These are phyloP conservation scores for Amblyornis subalaris DNA, from an alignment of 2,113 vertebrate genomes.

Conservation along the genomic window DNA sequence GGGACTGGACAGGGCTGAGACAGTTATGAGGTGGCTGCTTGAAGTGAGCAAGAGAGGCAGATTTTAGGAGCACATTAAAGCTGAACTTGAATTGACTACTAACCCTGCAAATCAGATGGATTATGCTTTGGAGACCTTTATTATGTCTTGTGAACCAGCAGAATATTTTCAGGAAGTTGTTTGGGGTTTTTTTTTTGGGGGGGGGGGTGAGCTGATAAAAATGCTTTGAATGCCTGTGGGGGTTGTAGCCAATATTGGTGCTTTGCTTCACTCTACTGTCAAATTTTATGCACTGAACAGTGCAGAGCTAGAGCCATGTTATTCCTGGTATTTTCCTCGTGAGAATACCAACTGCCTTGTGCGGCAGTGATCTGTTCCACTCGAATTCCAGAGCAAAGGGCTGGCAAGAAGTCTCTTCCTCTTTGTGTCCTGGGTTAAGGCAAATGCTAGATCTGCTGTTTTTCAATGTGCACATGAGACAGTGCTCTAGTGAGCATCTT, in stretches of 20 bases:
- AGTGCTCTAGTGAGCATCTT: neutral
- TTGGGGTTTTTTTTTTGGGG: too few species aligned
- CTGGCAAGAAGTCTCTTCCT: neutral
- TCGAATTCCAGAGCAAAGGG: neutral
- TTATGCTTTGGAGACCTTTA: neutral
- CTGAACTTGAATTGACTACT: neutral
- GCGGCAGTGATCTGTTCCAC: neutral
- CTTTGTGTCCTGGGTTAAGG: neutral
- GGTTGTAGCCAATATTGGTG: neutral
- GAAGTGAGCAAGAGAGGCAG: neutral
- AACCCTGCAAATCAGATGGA: neutral
- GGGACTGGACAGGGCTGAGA: neutral
- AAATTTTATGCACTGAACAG: neutral
- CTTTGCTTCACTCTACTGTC: neutral
- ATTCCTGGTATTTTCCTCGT: neutral
- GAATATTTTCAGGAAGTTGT: neutral
- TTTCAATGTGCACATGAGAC: neutral
- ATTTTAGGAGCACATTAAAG: neutral
- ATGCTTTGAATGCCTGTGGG: neutral
- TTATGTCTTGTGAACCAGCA: neutral
- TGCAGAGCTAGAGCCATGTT: neutral
- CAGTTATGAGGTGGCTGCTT: neutral
- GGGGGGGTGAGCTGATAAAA: too few species aligned
- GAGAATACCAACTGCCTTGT: neutral
- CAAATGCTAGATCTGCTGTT: neutral